Conservation (phyloP, 2,797 vertebrate genomes). For the Mormyrus proboscirostris region DNA sequence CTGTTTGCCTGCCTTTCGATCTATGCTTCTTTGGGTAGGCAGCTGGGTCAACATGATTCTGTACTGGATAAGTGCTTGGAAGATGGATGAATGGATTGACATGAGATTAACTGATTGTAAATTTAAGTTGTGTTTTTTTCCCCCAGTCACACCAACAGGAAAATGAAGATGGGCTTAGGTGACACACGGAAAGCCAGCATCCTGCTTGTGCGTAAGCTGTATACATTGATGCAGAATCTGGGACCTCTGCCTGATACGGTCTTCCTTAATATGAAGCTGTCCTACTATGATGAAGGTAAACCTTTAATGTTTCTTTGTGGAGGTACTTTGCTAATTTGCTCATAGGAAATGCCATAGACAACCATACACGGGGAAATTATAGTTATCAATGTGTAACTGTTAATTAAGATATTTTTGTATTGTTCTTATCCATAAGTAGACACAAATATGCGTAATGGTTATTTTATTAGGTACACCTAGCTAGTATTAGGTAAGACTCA, state of each 20-base stretch:
- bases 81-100: not conserved
- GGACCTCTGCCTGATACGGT: slow-evolving; percentile 77
- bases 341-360: not conserved
- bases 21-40: not conserved
- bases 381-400: not conserved
- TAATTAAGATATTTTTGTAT: not conserved
- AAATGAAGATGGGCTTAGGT: slow-evolving; percentile 47
- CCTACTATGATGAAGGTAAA: slow-evolving; percentile 85
- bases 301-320: not conserved
- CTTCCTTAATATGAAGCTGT: slow-evolving; percentile 88
- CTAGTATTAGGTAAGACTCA: not conserved
- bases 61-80: not conserved
- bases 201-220: slow-evolving; percentile 88
- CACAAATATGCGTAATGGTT: not conserved
- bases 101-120: not conserved
- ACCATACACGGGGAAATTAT: not conserved
- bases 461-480: not conserved
- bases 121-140: not conserved
- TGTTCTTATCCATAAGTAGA: not conserved
- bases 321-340: not conserved
- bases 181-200: slow-evolving; percentile 81
- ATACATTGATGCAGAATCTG: slow-evolving; percentile 86
- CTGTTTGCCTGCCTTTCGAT: not conserved
- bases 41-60: not conserved
- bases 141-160: slow-evolving; percentile 40